Base-by-base conservation (phyloP, 2,797 vertebrate species). In the Catharus ustulatus region DNA sequence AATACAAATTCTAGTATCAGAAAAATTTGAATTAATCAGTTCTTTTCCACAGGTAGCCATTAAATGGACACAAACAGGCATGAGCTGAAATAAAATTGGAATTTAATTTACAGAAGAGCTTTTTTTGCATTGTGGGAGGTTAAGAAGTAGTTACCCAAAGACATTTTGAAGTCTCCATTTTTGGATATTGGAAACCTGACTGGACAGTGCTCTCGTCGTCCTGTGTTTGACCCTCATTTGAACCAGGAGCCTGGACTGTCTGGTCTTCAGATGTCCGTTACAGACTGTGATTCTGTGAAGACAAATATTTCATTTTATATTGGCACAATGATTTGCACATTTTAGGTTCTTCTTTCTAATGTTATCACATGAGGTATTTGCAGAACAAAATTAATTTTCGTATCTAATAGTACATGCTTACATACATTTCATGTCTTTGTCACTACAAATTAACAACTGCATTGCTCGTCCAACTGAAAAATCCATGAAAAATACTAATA, bases 181-280 rank as follows among this genome's bases (percentile, higher is more conserved):
- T 67, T 45, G 3, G 15, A 23, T 71, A 18, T 36, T 84, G n/a
- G 74, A 54, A 77, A 58, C 15, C 13, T 63, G 19, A 51, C 27
- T 36, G 20, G 30, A 40, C 40, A n/a, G 1, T 69, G 17, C 11
- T 32, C 20, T 84, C 0, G 0, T 6, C 52, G 74, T 1, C 17
- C 9, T 40, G 1, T 48, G 8, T 64, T 46, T 72, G 34, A 5
- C 5, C 16, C 8, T 63, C 22, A 34, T 64, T 42, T 79, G 29
- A 51, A 12, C 19, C 40, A 38, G 16, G 8, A 8, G 38, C 16
- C n/a, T 79, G 15, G 5, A 58, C 23, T 67, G 43, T 11, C 32
- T 63, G 15, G 17, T 76, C 29, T 82, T 84, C 20, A 84, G 54
- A 23, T 6, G 6, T 61, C 11, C 4, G 8, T 78, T 87, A 4